phyloP scores from a whole-genome alignment of 2,113 vertebrate genomes.

The Hydrochoerus hydrochaeris region DNA sequence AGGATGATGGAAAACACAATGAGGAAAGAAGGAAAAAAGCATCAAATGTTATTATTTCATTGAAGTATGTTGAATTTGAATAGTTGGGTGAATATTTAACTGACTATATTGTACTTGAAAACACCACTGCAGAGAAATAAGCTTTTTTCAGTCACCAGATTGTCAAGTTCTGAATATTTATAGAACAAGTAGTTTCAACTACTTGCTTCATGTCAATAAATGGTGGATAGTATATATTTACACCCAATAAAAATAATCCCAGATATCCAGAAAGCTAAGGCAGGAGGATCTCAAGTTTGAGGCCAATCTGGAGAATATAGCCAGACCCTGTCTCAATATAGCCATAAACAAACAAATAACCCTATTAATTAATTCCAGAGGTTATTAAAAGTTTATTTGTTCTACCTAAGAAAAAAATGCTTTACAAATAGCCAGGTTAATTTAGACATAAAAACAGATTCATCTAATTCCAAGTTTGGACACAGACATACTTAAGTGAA shows the following conservation, averaged over 20 bases:
- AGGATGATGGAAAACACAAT: background rate
- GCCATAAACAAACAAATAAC: background rate
- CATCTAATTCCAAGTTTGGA: conserved; percentile 60
- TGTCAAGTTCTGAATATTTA: conserved; percentile 5
- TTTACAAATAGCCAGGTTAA: conserved; percentile 39
- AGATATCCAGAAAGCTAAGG: background rate
- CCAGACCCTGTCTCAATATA: background rate
- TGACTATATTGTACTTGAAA: background rate
- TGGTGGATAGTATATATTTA: background rate
- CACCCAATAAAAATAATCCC: background rate
- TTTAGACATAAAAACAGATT: conserved; percentile 49
- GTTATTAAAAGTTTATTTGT: background rate
- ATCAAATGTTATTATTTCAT: background rate
- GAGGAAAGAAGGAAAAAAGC: background rate
- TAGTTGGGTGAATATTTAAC: background rate
- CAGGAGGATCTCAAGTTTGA: background rate
- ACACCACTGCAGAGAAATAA: background rate
- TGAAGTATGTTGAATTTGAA: conserved; percentile 14
- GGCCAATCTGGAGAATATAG: background rate
- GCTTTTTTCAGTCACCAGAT: background rate
- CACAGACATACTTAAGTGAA: background rate
- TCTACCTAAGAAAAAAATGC: background rate
- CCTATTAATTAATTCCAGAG: background rate
- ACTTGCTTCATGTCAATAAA: background rate
- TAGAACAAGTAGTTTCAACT: background rate